phyloP scores from a whole-genome alignment of 2,113 vertebrate genomes.

The Cyprinodon brontotheroides region DNA sequence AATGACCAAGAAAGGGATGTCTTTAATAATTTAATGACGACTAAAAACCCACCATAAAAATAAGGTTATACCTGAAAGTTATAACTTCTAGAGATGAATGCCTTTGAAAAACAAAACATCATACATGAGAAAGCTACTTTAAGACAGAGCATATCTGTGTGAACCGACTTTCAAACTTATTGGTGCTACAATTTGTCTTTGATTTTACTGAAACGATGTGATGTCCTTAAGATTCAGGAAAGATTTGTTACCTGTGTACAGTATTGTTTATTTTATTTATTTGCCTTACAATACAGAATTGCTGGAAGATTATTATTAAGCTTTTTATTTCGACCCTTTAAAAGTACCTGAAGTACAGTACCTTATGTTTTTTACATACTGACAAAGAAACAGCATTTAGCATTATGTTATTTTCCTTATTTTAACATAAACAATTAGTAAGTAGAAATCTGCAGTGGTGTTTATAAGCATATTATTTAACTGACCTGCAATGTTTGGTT shows the following conservation, averaged over 20 bases:
- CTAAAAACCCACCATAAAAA: conserved; percentile 11
- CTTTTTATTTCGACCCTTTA: conserved; percentile 62
- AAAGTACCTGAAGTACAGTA: conserved; percentile 38
- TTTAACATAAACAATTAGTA: conserved; percentile 1
- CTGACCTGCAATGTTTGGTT: conserved; percentile 4
- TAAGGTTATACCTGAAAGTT: neutral
- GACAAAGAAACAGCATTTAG: conserved; percentile 39
- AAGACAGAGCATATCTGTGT: conserved; percentile 21
- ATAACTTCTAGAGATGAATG: conserved; percentile 33
- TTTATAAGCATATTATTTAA: conserved; percentile 14
- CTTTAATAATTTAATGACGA: conserved; percentile 26
- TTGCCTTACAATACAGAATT: conserved; percentile 70
- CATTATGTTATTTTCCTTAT: conserved; percentile 12
- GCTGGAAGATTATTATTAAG: conserved; percentile 68
- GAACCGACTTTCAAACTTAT: conserved; percentile 35
- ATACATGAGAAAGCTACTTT: conserved; percentile 13
- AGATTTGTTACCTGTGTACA: conserved; percentile 65
- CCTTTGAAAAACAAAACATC: conserved; percentile 11
- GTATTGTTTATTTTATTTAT: conserved; percentile 79
- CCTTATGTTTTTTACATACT: conserved; percentile 50
- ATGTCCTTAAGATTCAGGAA: conserved; percentile 58
- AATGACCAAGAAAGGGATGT: conserved; percentile 53
- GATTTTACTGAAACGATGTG: conserved; percentile 46
- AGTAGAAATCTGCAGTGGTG: conserved; percentile 5
- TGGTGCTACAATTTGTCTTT: conserved; percentile 63